These are phyloP conservation scores for Sclerurus mexicanus DNA, from an alignment of 2,113 vertebrate species.

Conservation along the genomic window DNA sequence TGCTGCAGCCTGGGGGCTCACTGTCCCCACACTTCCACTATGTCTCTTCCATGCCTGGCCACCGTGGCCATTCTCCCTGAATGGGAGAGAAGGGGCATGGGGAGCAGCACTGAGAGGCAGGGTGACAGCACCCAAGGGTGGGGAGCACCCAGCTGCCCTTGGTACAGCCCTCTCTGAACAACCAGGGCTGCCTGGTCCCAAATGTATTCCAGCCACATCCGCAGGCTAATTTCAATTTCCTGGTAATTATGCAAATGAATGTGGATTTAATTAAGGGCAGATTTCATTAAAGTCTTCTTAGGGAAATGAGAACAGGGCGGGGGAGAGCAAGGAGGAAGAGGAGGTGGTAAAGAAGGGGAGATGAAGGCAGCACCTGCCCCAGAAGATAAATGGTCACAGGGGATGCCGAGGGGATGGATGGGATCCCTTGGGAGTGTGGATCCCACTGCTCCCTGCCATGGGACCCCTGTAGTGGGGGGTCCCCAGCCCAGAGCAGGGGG, in stretches of 20 bases:
- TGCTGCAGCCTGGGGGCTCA: neutral
- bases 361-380: neutral
- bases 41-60: neutral
- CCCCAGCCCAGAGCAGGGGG: neutral
- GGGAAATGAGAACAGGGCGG: conserved; percentile 37
- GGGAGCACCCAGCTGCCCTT: neutral
- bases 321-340: neutral
- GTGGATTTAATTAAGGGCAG: conserved; percentile 71
- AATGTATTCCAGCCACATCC: conserved; percentile 42
- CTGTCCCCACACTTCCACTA: neutral
- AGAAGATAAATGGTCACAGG: neutral
- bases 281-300: conserved; percentile 66
- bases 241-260: conserved; percentile 71
- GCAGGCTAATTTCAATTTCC: conserved; percentile 66
- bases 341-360: neutral
- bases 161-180: neutral
- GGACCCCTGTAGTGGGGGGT: neutral
- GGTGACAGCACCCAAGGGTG: neutral
- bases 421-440: neutral
- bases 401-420: neutral
- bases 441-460: neutral
- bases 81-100: neutral
- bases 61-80: neutral
- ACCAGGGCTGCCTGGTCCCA: neutral
- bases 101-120: neutral